Evolutionary conservation across 2,888 invertebrate species (phyloP), one percentile per base, ranked within the genome.

Genomic region (Cheilosia impressa): DNA sequence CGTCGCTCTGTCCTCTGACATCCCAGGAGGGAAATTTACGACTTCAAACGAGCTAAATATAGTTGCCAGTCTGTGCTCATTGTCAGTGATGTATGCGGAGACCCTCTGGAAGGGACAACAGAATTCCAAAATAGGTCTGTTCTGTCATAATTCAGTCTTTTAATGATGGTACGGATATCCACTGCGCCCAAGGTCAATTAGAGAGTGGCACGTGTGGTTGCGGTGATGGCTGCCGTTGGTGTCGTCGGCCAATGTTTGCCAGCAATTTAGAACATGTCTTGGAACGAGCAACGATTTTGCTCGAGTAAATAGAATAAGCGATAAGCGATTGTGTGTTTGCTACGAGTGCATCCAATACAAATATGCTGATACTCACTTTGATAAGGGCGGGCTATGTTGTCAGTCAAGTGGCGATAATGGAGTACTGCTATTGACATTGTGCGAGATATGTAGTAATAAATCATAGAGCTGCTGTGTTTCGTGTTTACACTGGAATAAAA

Each of bases 131-230:
- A 65, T 75, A 60, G 75, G 47, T 24, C 68, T 38, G 47, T 65
- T 15, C 52, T 24, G 45, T 53, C 79, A 79, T 69, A 84, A 79
- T 53, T 75, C 22, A 71, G 68, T 75, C 69, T 60, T 76, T 76
- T 80, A 73, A 69, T 60, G 65, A 80, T 80, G 47, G 6, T 27
- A 27, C 27, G 27, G 7, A 62, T 62, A 52, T 66, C 75, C 41
- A 38, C 62, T 80, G 75, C 84, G 72, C 41, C 71, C 81, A 85
- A 85, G 85, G 85, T 85, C 85, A 85, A 85, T 85, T 85, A 81
- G 52, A 52, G 52, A 52, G 81, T 63, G 80, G 71, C 81, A 81
- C 85, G 85, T 85, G 85, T 72, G 68, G 66, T 57, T 62, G 73
- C 50, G 75, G 52, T 19, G 13, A 41, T 22, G 38, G 58, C 62